These are phyloP conservation scores for Apomyelois bistriatella DNA, from an alignment of 2,888 invertebrate genomes.

Conservation along the genomic window DNA sequence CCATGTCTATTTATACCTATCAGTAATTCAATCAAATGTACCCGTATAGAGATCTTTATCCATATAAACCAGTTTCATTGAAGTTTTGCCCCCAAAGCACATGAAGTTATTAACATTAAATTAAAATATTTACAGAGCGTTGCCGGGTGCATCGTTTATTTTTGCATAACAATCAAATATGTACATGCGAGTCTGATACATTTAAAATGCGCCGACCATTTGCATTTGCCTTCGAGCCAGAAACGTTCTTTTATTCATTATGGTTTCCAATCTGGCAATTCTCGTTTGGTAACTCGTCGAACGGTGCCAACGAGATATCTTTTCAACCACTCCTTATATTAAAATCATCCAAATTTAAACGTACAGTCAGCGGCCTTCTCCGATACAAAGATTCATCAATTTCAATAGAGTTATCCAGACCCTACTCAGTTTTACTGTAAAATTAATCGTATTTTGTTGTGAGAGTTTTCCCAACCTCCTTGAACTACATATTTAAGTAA, in stretches of 20 bases:
- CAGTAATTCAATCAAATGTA: constrained; percentile 48
- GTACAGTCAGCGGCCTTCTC: neutral
- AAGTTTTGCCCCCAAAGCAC: constrained; percentile 38
- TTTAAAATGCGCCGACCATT: constrained; percentile 47
- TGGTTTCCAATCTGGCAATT: constrained; percentile 58
- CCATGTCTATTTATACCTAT: constrained; percentile 32
- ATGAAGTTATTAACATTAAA: constrained; percentile 67
- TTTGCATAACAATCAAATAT: constrained; percentile 70
- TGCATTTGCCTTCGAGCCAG: constrained; percentile 55
- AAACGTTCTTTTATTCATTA: constrained; percentile 62
- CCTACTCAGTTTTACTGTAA: constrained; percentile 5
- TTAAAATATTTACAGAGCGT: constrained; percentile 63
- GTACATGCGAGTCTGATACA: constrained; percentile 41
- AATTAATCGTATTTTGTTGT: constrained; percentile 9
- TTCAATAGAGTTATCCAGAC: constrained; percentile 2
- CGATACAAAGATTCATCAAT: constrained; percentile 7
- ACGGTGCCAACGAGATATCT: constrained; percentile 57
- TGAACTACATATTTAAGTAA: constrained; percentile 30
- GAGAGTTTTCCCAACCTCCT: too few species aligned
- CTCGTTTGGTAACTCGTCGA: constrained; percentile 60
- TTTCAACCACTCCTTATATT: constrained; percentile 24
- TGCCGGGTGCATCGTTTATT: constrained; percentile 56
- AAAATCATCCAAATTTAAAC: neutral
- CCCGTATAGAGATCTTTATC: constrained; percentile 36
- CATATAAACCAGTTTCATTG: constrained; percentile 46